Conservation (phyloP, 2,888 invertebrate genomes). For the Polia nebulosa region DNA sequence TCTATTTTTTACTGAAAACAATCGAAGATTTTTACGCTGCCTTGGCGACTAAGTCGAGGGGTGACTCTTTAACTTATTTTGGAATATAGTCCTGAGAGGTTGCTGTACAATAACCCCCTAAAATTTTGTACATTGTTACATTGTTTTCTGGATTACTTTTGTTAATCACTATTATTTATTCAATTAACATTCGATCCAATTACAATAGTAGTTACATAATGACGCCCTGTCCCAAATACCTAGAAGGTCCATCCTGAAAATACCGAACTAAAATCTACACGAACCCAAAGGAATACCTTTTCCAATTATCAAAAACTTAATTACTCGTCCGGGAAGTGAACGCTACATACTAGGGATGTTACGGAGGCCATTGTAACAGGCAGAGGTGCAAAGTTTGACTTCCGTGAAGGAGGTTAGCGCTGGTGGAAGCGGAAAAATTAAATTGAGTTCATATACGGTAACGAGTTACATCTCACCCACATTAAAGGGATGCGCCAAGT, state of each 20-base stretch:
- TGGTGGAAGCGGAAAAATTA: no score
- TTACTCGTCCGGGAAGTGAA: slow-evolving; percentile 32
- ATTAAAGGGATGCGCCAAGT: no score
- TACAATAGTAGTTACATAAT: background rate
- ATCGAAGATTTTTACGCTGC: no score
- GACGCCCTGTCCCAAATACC: background rate
- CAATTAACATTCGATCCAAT: background rate
- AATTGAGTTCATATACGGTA: no score
- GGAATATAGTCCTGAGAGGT: no score
- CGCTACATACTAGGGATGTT: slow-evolving; percentile 13
- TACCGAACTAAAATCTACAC: slow-evolving; percentile 30
- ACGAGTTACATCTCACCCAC: no score
- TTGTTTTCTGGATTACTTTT: background rate
- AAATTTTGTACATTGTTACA: background rate
- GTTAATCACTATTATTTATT: slow-evolving; percentile 13
- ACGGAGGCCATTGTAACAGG: background rate
- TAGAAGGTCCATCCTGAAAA: slow-evolving; percentile 14
- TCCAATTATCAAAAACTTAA: slow-evolving; percentile 63
- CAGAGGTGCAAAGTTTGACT: background rate
- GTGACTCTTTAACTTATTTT: no score
- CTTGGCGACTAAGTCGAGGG: no score
- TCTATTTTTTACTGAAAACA: no score
- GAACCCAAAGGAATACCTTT: slow-evolving; percentile 45
- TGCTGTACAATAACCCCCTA: background rate
- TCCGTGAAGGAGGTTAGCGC: background rate